Conservation (phyloP, 35 echinoderm and acorn worm species). For the Nesometra sesokonis region DNA sequence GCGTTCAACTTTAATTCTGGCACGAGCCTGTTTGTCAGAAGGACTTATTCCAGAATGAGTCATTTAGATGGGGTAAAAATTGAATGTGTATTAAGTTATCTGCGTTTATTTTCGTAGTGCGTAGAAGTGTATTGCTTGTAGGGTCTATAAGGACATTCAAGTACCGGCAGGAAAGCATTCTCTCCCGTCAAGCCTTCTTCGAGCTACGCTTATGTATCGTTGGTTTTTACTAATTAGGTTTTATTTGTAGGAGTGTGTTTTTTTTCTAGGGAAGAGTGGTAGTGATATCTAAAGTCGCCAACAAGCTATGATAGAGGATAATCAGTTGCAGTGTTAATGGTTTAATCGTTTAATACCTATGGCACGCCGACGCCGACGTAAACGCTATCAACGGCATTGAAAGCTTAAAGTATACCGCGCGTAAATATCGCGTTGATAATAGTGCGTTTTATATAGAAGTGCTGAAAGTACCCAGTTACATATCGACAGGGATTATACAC, state of each 20-base stretch:
- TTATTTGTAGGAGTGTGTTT: not conserved
- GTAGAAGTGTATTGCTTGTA: not conserved
- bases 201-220: not conserved
- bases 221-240: not conserved
- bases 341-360: too few species aligned
- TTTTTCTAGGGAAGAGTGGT: not conserved
- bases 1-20: not conserved
- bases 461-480: too few species aligned
- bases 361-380: too few species aligned
- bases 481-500: too few species aligned
- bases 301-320: too few species aligned
- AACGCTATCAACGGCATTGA: too few species aligned
- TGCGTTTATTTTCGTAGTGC: not conserved
- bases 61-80: not conserved
- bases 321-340: too few species aligned
- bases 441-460: too few species aligned
- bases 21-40: not conserved
- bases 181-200: not conserved
- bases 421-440: too few species aligned
- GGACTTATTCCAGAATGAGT: not conserved
- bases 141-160: not conserved
- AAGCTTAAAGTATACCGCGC: too few species aligned
- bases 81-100: not conserved
- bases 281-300: too few species aligned
- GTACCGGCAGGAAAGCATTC: not conserved